Base-by-base conservation (phyloP, 2,888 invertebrate genomes). In the Plagodis dolabraria region DNA sequence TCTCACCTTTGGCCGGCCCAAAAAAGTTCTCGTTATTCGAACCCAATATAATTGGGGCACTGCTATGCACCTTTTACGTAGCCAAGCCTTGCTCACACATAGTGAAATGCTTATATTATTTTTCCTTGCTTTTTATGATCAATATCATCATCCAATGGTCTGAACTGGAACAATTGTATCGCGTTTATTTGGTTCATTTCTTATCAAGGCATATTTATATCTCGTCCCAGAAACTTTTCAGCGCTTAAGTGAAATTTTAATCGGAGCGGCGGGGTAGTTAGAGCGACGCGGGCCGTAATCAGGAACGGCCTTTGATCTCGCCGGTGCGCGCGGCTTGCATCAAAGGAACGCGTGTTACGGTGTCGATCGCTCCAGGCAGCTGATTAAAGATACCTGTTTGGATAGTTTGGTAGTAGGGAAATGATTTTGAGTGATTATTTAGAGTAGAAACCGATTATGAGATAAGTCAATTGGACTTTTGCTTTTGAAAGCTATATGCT, bases 181-280 rank as follows among this genome's bases (percentile, higher is more conserved):
- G 22, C 4, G 22, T 2, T 22, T 22, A 22, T 22, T 22, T 22
- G 22, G 22, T 22, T 22, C 22, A 22, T 22, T 4, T 22, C 22
- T 10, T 40, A 40, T 40, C 38, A 49, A 12, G 12, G 44, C 10
- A 45, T 42, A 22, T 53, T 53, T 40, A 33, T 22, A 11, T 12
- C 33, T 47, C 0, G 40, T 45, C 38, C 48, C 38, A 48, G 38
- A 47, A 55, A 60, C 40, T 60, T 55, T 61, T 46, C 60, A 61
- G 57, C 49, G 63, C 54, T 57, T 69, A 65, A 69, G 68, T 67
- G 66, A 62, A 69, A 67, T 69, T 65, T 63, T 52, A 56, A 63
- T 48, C 51, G 44, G 45, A 43, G 40, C 57, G 53, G 57, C 22
- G 22, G 4, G 4, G 61, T 57, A 62, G 54, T 54, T 57, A 48